Evolutionary conservation across 1,140 invertebrate genomes (phyloP).

Genomic region (Philotrypesis tridentata): DNA sequence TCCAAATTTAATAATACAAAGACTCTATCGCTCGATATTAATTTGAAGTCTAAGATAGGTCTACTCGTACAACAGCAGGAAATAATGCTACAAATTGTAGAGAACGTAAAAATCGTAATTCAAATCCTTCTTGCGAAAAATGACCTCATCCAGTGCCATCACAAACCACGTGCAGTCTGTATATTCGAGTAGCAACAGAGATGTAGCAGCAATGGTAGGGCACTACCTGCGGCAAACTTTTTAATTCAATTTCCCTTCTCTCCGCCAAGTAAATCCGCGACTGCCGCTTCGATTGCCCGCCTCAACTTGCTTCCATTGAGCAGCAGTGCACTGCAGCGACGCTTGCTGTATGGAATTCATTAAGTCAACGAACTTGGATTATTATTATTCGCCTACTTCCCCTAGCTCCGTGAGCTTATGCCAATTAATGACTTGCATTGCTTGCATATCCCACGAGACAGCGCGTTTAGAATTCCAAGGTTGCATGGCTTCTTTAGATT

Average conservation of each 20-base stretch:
- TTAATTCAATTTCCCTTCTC: conserved; percentile 13
- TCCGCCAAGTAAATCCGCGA: neutral
- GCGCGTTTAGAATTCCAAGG: neutral
- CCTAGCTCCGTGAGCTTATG: neutral
- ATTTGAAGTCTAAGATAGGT: no score
- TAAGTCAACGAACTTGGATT: neutral
- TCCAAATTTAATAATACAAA: no score
- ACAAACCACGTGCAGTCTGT: neutral
- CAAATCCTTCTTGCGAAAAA: neutral
- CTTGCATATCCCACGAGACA: neutral
- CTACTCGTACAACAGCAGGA: no score
- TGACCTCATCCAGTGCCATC: neutral
- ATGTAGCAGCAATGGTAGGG: no score
- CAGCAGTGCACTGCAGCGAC: neutral
- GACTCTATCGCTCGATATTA: no score
- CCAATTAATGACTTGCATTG: neutral
- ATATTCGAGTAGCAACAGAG: no score
- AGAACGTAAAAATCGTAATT: no score
- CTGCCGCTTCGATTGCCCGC: neutral
- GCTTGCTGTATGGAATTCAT: neutral
- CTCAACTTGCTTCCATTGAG: neutral
- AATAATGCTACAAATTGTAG: no score
- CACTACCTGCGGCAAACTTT: neutral
- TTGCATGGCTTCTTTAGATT: neutral
- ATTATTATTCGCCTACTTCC: neutral